Conservation (phyloP, 2,888 invertebrate species). For the Drosophila demipolita region DNA sequence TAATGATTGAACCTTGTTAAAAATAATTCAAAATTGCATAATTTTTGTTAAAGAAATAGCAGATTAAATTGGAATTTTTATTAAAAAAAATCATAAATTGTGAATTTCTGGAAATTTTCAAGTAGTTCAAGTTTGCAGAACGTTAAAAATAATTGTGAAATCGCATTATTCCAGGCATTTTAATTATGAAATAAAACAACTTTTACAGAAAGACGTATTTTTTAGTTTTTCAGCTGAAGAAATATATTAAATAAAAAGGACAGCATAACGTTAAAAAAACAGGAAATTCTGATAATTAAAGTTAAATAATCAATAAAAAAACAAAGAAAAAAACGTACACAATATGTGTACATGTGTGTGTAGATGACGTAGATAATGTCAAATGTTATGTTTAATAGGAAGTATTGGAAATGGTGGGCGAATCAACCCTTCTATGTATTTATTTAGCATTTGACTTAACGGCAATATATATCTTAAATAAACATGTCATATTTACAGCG, state of each 20-base stretch:
- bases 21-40: too few species aligned
- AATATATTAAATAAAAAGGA: not conserved
- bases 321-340: not conserved
- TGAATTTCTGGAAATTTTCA: too few species aligned
- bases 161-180: not conserved
- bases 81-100: too few species aligned
- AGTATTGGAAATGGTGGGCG: not conserved
- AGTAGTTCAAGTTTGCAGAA: too few species aligned
- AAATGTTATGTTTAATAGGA: not conserved
- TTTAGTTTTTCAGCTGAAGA: not conserved
- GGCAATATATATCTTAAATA: slow-evolving; percentile 34
- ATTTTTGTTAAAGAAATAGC: too few species aligned
- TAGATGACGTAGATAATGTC: slow-evolving; percentile 3
- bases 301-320: not conserved
- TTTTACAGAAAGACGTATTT: not conserved
- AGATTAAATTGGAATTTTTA: too few species aligned
- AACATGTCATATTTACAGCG: slow-evolving; percentile 10
- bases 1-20: too few species aligned
- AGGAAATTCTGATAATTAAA: too few species aligned
- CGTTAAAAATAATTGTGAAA: not conserved
- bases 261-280: not conserved
- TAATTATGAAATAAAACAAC: not conserved
- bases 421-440: not conserved
- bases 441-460: not conserved
- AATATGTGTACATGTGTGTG: not conserved